Evolutionary conservation across 1,140 invertebrate species (phyloP).

Genomic region (Caenorhabditis tropicalis): DNA sequence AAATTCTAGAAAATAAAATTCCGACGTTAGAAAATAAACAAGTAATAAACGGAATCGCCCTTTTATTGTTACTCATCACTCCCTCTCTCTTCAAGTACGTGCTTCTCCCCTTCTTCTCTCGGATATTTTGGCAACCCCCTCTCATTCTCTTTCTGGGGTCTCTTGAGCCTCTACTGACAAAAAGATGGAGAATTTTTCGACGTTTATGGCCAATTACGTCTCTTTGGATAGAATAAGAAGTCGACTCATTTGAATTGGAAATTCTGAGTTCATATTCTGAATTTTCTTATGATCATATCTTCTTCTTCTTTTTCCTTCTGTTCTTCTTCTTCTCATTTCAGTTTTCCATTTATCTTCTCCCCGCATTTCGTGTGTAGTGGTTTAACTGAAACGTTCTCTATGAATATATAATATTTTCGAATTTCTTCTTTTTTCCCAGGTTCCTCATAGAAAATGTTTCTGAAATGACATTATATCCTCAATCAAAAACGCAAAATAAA

Average conservation of each 20-base stretch:
- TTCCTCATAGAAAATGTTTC: neutral
- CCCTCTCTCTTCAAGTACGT: no score
- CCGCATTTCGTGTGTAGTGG: neutral
- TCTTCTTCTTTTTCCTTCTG: neutral
- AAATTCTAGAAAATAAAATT: no score
- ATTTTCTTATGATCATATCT: neutral
- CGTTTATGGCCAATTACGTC: constrained; percentile 19
- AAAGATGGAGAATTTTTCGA: no score
- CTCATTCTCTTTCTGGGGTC: no score
- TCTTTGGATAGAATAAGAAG: neutral
- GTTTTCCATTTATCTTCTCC: constrained; percentile 7
- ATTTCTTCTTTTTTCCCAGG: neutral
- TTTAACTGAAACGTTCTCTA: neutral
- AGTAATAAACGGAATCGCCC: no score
- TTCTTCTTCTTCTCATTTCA: neutral
- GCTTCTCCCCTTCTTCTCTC: no score
- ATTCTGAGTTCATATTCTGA: neutral
- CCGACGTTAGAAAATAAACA: no score
- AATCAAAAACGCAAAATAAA: neutral
- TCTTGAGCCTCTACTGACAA: neutral
- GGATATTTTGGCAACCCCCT: no score
- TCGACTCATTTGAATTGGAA: neutral
- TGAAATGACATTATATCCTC: neutral
- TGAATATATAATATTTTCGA: neutral
- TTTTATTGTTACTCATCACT: no score